A percentile compares a stretch with the other conserved stretches of the same genome.
Conservation (phyloP, 2,797 vertebrate species). For the Tangara arthus region DNA sequence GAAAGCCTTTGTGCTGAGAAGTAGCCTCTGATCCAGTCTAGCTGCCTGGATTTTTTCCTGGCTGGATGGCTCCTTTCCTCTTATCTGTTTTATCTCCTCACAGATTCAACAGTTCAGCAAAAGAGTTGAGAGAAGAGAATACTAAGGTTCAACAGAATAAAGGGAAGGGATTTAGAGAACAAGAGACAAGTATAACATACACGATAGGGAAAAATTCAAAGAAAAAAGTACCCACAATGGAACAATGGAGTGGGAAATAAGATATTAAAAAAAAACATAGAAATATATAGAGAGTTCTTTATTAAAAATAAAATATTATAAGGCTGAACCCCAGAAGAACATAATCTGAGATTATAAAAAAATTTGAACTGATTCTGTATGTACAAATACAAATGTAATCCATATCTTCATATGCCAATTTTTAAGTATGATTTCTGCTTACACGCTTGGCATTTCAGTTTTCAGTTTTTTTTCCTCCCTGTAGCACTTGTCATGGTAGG, state of each 20-base stretch:
- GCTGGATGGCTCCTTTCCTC: neutral
- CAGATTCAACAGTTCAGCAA: neutral
- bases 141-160: neutral
- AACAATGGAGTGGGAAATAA: neutral
- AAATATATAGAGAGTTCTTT: neutral
- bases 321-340: neutral
- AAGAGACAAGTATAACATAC: neutral
- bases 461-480: neutral
- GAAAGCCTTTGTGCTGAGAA: neutral
- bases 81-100: neutral
- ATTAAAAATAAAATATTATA: neutral
- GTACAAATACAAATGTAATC: neutral
- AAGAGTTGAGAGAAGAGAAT: neutral
- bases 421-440: neutral
- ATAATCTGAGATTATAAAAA: neutral
- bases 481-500: neutral
- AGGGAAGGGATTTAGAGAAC: neutral
- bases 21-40: neutral
- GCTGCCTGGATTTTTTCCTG: neutral
- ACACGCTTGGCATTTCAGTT: neutral
- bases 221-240: accelerated
- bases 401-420: neutral
- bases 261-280: neutral
- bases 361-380: neutral
- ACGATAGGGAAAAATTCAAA: accelerated